Evolutionary conservation across 2,113 vertebrate species (phyloP).

Genomic region (Rallus limicola): DNA sequence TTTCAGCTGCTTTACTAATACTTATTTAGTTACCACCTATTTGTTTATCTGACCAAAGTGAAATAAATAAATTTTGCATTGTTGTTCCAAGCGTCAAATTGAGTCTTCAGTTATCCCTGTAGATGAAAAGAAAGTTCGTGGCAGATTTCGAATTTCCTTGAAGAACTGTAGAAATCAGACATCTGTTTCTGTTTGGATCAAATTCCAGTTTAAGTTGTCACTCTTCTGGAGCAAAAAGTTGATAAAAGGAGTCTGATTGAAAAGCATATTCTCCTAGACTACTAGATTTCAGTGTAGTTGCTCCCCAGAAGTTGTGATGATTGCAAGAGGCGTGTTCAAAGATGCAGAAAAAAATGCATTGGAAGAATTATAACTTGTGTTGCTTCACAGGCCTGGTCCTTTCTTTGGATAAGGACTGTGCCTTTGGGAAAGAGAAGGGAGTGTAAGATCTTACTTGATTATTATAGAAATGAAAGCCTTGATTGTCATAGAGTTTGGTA

Average conservation of each 20-base stretch:
- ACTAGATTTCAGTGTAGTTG: background rate
- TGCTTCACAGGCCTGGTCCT: background rate
- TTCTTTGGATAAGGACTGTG: background rate
- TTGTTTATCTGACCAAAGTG: background rate
- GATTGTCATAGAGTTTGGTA: background rate
- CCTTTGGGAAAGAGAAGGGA: background rate
- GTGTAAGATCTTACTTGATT: background rate
- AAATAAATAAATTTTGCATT: background rate
- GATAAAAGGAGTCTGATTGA: background rate
- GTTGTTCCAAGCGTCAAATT: background rate
- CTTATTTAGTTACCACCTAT: background rate
- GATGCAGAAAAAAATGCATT: background rate
- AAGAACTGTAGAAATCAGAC: background rate
- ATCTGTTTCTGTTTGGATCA: background rate
- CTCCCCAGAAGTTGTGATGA: background rate
- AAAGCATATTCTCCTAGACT: background rate
- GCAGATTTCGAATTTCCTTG: background rate
- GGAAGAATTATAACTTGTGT: background rate
- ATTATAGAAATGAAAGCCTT: background rate
- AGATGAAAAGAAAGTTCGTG: conserved; percentile 1
- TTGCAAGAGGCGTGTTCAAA: background rate
- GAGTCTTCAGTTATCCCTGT: background rate
- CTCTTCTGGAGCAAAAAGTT: background rate
- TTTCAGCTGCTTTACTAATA: background rate
- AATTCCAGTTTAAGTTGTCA: background rate